These are phyloP conservation scores for Dasysyrphus albostriatus DNA, from an alignment of 2,888 invertebrate species.

Conservation along the genomic window DNA sequence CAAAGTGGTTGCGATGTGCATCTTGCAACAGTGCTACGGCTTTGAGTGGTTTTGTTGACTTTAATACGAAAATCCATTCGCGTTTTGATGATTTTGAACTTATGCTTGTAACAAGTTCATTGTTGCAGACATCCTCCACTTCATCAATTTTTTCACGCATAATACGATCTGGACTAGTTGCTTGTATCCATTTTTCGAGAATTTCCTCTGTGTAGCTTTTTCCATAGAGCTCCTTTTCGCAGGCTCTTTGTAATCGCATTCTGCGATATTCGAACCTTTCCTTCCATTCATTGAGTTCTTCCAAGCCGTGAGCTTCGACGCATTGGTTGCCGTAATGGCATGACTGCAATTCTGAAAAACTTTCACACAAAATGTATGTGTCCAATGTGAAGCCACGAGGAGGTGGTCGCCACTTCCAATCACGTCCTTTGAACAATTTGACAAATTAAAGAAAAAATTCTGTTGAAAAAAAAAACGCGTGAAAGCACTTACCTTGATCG, in stretches of 20 bases:
- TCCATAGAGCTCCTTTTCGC: conserved; percentile 88
- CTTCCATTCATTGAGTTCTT: conserved; percentile 90
- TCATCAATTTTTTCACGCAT: conserved; percentile 87
- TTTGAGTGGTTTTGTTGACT: conserved; percentile 84
- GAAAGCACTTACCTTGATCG: conserved; percentile 85
- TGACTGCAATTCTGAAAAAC: conserved; percentile 85
- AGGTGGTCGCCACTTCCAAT: conserved; percentile 89
- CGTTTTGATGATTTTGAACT: conserved; percentile 87
- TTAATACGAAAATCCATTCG: conserved; percentile 87
- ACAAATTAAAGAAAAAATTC: conserved; percentile 5
- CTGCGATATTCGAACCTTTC: conserved; percentile 88
- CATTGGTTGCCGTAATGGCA: conserved; percentile 90
- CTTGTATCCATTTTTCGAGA: conserved; percentile 87
- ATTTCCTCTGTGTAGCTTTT: conserved; percentile 86
- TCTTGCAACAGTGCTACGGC: conserved; percentile 89
- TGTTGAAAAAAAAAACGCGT: neutral
- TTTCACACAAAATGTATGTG: conserved; percentile 87
- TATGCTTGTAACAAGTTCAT: conserved; percentile 86
- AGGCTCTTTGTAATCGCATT: conserved; percentile 87
- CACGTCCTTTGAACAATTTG: conserved; percentile 83
- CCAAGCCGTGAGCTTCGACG: conserved; percentile 89
- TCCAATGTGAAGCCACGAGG: conserved; percentile 88
- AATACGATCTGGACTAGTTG: conserved; percentile 87
- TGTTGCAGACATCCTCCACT: conserved; percentile 86
- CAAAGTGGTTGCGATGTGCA: conserved; percentile 88